Evolutionary conservation across 2,113 vertebrate genomes (phyloP).

Genomic region (Damaliscus lunatus): DNA sequence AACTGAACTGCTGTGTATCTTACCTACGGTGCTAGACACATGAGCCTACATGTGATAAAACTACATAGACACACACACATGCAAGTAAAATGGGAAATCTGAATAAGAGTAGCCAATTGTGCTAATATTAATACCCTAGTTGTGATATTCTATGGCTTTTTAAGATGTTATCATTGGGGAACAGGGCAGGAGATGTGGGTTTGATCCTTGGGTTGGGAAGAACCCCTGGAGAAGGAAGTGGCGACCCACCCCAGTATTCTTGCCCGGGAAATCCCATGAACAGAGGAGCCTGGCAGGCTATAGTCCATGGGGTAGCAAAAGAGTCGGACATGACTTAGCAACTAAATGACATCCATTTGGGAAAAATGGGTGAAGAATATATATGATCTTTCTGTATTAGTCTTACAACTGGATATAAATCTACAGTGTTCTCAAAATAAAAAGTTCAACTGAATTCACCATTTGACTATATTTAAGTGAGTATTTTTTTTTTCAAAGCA

Average conservation of each 20-base stretch:
- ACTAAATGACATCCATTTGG: background rate
- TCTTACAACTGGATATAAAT: background rate
- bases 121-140: background rate
- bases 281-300: background rate
- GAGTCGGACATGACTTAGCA: accelerated
- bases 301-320: background rate
- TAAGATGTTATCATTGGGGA: background rate
- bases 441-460: background rate
- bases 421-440: background rate
- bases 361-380: background rate
- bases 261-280: background rate
- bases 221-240: background rate
- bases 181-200: background rate
- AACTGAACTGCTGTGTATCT: background rate
- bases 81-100: background rate
- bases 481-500: background rate
- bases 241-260: background rate
- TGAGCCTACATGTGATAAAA: background rate
- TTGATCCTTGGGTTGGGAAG: background rate
- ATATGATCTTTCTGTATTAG: background rate
- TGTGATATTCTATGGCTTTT: background rate
- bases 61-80: background rate
- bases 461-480: background rate
- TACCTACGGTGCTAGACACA: background rate
- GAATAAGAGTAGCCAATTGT: background rate